phyloP scores from a whole-genome alignment of 2,113 vertebrate species.

The Conger conger region DNA sequence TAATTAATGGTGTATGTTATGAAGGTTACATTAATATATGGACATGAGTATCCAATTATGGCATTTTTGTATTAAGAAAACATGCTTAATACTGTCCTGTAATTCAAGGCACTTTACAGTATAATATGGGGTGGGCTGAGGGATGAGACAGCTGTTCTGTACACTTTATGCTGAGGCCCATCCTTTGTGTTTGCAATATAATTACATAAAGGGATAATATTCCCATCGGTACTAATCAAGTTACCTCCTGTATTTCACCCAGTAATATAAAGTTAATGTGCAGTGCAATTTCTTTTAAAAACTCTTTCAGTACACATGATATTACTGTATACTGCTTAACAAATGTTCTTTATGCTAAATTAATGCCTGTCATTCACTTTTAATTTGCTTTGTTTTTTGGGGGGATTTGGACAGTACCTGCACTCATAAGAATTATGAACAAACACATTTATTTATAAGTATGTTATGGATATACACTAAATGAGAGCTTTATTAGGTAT shows the following conservation, averaged over 20 bases:
- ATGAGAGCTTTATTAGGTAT: too few relatives aligned
- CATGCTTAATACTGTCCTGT: conserved; percentile 41
- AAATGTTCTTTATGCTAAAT: not conserved
- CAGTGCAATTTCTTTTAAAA: not conserved
- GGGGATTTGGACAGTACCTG: too few relatives aligned
- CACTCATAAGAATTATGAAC: too few relatives aligned
- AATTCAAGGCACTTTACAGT: conserved; percentile 45
- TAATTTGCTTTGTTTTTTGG: too few relatives aligned
- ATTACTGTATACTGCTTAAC: not conserved
- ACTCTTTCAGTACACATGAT: not conserved
- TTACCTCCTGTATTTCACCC: not conserved
- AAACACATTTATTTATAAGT: too few relatives aligned
- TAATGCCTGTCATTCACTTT: not conserved
- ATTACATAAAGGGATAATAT: not conserved
- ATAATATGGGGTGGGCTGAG: not conserved
- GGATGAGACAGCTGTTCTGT: not conserved
- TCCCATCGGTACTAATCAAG: conserved; percentile 1
- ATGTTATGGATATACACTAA: too few relatives aligned
- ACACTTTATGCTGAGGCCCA: not conserved
- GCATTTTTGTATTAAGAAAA: conserved; percentile 21
- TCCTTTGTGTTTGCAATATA: not conserved
- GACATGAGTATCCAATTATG: conserved; percentile 20
- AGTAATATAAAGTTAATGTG: not conserved
- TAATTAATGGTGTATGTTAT: not conserved
- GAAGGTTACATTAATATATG: not conserved